Conservation (phyloP, 53 echinoderm and acorn worm species). For the Astropecten irregularis region DNA sequence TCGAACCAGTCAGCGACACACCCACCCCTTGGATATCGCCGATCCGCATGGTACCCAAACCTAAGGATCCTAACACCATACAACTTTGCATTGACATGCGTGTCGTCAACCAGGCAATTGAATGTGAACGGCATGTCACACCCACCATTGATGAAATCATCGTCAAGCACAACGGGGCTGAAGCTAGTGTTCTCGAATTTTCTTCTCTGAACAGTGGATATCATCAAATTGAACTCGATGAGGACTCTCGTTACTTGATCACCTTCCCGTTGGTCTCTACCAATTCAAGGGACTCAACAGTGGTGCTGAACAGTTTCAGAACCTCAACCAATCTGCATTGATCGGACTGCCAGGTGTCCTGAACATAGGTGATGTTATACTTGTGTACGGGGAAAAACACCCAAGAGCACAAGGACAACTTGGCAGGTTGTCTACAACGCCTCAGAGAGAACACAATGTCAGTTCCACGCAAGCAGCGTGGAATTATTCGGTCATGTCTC, state of each 20-base stretch:
- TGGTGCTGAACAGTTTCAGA: conserved; percentile 70
- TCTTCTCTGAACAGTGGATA: conserved; percentile 71
- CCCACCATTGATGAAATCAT: conserved; percentile 73
- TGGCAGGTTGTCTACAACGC: conserved; percentile 37
- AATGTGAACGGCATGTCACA: conserved; percentile 63
- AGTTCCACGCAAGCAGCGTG: conserved; percentile 21
- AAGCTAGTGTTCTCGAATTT: conserved; percentile 55
- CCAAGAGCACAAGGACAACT: conserved; percentile 47
- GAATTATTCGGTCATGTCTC: conserved; percentile 62
- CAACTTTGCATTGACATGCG: conserved; percentile 67
- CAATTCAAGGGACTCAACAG: conserved; percentile 66
- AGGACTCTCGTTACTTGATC: conserved; percentile 60
- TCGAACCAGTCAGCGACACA: conserved; percentile 50
- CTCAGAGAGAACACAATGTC: conserved; percentile 57
- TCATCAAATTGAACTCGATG: conserved; percentile 72
- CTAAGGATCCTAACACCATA: conserved; percentile 16
- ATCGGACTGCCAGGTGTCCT: conserved; percentile 56
- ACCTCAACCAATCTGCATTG: conserved; percentile 48
- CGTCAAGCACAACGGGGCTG: conserved; percentile 49
- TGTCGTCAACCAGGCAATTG: conserved; percentile 59
- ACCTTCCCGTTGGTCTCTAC: conserved; percentile 58
- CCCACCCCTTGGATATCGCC: conserved; percentile 64
- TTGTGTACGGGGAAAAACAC: conserved; percentile 37
- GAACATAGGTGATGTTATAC: conserved; percentile 66
- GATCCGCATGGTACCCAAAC: conserved; percentile 48